Evolutionary conservation across 2,113 vertebrate species (phyloP).

Genomic region (Misgurnus anguillicaudatus): DNA sequence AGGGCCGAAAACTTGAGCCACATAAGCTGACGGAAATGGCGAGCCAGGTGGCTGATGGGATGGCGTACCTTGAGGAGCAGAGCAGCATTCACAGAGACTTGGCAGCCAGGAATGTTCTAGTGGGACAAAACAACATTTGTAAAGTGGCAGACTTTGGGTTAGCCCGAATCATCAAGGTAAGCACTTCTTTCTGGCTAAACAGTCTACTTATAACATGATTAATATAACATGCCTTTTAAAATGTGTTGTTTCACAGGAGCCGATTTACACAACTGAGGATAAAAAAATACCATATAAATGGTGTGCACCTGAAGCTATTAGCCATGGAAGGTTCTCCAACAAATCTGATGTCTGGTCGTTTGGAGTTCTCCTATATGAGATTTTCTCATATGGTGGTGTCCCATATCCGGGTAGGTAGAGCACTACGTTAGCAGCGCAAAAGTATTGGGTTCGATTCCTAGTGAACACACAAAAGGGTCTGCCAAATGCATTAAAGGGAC

Average conservation of each 20-base stretch:
- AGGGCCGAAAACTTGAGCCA: constrained; percentile 37
- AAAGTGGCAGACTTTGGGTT: constrained; percentile 77
- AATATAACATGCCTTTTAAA: not conserved
- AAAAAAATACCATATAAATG: constrained; percentile 73
- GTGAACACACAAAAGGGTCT: too few relatives aligned
- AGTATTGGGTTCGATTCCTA: too few relatives aligned
- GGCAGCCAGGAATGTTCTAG: constrained; percentile 72
- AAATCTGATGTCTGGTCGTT: constrained; percentile 85
- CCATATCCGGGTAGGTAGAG: constrained; percentile 78
- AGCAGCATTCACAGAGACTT: constrained; percentile 73
- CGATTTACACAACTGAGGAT: constrained; percentile 62
- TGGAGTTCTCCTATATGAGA: constrained; percentile 80
- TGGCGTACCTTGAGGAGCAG: constrained; percentile 71
- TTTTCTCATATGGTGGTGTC: constrained; percentile 71
- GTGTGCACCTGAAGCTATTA: constrained; percentile 80
- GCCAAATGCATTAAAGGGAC: too few relatives aligned
- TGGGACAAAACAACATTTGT: constrained; percentile 69
- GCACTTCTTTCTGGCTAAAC: not conserved
- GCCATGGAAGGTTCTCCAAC: constrained; percentile 73
- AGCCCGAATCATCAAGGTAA: constrained; percentile 71
- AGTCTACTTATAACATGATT: not conserved
- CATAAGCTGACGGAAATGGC: constrained; percentile 62
- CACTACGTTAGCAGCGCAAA: not conserved
- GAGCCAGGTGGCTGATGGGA: constrained; percentile 68
- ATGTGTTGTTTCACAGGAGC: constrained; percentile 57